Evolutionary conservation across 2,113 vertebrate species (phyloP), one percentile per base, ranked within the genome.

Genomic region (Lepus timidus): DNA sequence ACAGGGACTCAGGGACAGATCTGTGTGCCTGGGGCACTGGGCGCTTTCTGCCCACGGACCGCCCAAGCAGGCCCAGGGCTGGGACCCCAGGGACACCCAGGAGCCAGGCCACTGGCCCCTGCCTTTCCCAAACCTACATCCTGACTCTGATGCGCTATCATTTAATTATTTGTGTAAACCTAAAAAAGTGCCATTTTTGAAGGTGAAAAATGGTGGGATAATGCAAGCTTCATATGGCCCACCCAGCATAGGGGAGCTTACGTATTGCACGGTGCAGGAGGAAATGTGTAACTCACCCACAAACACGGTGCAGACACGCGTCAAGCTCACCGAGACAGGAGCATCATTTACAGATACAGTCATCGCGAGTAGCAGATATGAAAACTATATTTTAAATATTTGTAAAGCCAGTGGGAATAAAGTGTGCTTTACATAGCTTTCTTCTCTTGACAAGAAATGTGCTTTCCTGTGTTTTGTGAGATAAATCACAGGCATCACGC

Each of bases 391-490:
- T 94, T 95, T 96, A 91, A 93, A 78, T 64, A 65, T 78, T 84
- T 79, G 58, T 93, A 86, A 87, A 70, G 65, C 84, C 68, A 83
- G 74, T 65, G 51, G 23, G 62, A 94, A 90, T 87, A 78, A 95
- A 80, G 87, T 81, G 4, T 94, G 83, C 70, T 88, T 89, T 96
- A 71, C 51, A 49, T 87, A 62, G 81, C 55, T 93, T 79, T 62
- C 23, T 95, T 90, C 33, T 62, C 88, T 70, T 89, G 58, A 29
- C 11, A 79, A 52, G 58, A 49, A 14, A 14, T 62, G 51, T n/a
- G 62, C 92, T 86, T 36, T 58, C 4, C 29, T 83, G 36, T 93
- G 85, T 95, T 93, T 95, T 95, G 79, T 95, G 68, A 97, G 67
- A 94, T 70, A 85, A 83, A 95, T 94, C 85, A 91, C 11, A 90